Base-by-base conservation (phyloP, 2,888 invertebrate species). In the Polia nebulosa region DNA sequence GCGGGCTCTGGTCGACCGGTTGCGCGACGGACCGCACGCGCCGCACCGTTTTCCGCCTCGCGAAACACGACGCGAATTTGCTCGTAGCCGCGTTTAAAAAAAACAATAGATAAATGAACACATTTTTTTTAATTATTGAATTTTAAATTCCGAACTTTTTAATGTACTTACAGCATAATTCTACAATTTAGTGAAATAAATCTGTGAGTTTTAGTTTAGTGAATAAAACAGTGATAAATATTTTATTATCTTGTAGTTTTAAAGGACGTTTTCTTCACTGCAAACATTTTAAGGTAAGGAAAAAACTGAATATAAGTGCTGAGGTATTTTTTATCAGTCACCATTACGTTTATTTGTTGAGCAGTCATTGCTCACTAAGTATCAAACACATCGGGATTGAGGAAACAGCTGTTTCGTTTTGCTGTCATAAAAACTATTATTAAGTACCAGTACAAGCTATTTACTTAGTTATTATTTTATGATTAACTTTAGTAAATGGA, bases 21-120 rank as follows among this genome's bases (percentile, higher is more conserved):
- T 70, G 87, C 77, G 86, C 80, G 63, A 67, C 72, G 65, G 86
- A 73, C 64, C 87, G 89, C 90, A 89, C 92, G 92, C 87, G 86
- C 76, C 69, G 41, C 52, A 69, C 78, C 29, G 55, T 68, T 75
- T 76, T 69, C 66, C 72, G 69, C 63, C 20, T 65, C 63, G 64
- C 78, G 47, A 69, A 72, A 58, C 36, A 44, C 59, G 55, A 39
- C 49, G 62, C 55, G 39, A 63, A 53, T 47, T 60, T 27, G 8
- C 8, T 36, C 22, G 17, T 17, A 6, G 59, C 20, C 59, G 59
- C 27, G 60, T 41, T 17, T 32, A 47, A 56, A 32, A 53, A 51
- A 45, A 41, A 62, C 9, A n/a, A 58, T 17, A 44, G 51, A 62
- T 55, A 1, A 39, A 8, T 0, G n/a, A n/a, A n/a, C n/a, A n/a